Conservation (phyloP, 2,888 invertebrate species). For the Noctuana brunneofusca region DNA sequence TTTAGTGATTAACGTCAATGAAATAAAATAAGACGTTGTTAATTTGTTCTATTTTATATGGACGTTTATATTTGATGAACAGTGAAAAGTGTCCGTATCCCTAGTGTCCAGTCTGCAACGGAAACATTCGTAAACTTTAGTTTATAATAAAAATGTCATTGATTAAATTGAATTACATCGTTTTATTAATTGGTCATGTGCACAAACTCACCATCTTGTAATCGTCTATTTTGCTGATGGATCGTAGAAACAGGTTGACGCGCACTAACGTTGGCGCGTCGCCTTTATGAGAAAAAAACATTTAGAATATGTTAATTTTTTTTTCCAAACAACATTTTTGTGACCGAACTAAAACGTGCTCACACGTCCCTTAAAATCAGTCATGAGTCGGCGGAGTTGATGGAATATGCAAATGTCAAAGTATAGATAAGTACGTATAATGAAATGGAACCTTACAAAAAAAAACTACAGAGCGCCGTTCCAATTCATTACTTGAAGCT, state of each 20-base stretch:
- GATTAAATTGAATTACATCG: conserved; percentile 37
- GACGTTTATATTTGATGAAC: no score
- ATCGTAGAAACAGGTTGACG: conserved; percentile 98
- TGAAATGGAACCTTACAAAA: conserved; percentile 50
- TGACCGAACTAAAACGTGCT: conserved; percentile 27
- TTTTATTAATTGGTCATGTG: conserved; percentile 54
- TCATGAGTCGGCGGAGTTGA: conserved; percentile 45
- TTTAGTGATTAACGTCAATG: no score
- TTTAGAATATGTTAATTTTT: conserved; percentile 37
- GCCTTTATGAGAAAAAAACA: conserved; percentile 82
- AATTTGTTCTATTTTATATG: no score
- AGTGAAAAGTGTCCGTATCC: no score
- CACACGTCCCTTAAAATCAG: conserved; percentile 38
- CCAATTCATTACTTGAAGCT: conserved; percentile 59
- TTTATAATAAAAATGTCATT: conserved; percentile 68
- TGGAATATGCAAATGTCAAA: conserved; percentile 65
- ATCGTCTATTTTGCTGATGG: conserved; percentile 99
- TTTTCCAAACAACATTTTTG: conserved; percentile 37
- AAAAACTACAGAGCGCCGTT: conserved; percentile 37
- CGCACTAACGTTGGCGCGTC: conserved; percentile 93
- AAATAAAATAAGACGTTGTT: no score
- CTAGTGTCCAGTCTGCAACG: conserved; percentile 37
- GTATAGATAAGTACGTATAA: conserved; percentile 40
- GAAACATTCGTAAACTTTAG: conserved; percentile 49
- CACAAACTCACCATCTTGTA: conserved; percentile 97